A percentile compares a stretch with the other conserved stretches of the same genome.
Conservation (phyloP, 2,888 invertebrate species). For the Odiellus spinosus region DNA sequence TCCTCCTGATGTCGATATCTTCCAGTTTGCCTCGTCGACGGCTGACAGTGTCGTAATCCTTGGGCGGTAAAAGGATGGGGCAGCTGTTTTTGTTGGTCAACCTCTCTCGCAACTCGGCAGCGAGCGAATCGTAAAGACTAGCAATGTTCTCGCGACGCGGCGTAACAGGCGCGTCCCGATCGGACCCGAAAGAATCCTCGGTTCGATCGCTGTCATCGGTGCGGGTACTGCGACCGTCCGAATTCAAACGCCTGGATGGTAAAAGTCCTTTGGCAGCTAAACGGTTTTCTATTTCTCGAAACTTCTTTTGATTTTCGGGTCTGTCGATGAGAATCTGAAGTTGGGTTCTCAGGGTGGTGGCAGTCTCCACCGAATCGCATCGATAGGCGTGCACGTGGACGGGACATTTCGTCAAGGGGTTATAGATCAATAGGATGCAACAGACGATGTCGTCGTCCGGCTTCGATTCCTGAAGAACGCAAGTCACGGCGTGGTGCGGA, state of each 20-base stretch:
- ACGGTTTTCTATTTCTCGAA: conserved; percentile 57
- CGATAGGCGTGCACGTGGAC: conserved; percentile 89
- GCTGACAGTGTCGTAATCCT: conserved; percentile 86
- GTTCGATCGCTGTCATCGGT: conserved; percentile 12
- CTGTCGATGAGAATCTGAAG: conserved; percentile 61
- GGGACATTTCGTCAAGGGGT: conserved; percentile 83
- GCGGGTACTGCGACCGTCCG: conserved; percentile 20
- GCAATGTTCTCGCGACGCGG: conserved; percentile 36
- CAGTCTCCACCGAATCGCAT: conserved; percentile 77
- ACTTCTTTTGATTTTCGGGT: conserved; percentile 71
- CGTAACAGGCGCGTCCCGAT: neutral
- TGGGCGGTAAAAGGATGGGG: conserved; percentile 73
- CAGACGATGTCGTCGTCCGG: conserved; percentile 73
- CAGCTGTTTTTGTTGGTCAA: conserved; percentile 35
- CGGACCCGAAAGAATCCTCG: conserved; percentile 3
- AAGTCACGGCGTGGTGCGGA: conserved; percentile 81
- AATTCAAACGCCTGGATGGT: conserved; percentile 13
- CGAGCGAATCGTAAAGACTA: conserved; percentile 73
- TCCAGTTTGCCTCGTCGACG: conserved; percentile 56
- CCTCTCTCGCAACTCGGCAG: conserved; percentile 72
- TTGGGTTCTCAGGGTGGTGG: conserved; percentile 67
- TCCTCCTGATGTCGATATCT: conserved; percentile 45
- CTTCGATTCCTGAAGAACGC: conserved; percentile 55
- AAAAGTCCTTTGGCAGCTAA: conserved; percentile 32
- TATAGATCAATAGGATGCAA: conserved; percentile 77